A percentile compares a stretch with the other conserved stretches of the same genome.
These are phyloP conservation scores for Panagrolaimus sp. DNA, from an alignment of 1,140 invertebrate genomes.

Conservation along the genomic window DNA sequence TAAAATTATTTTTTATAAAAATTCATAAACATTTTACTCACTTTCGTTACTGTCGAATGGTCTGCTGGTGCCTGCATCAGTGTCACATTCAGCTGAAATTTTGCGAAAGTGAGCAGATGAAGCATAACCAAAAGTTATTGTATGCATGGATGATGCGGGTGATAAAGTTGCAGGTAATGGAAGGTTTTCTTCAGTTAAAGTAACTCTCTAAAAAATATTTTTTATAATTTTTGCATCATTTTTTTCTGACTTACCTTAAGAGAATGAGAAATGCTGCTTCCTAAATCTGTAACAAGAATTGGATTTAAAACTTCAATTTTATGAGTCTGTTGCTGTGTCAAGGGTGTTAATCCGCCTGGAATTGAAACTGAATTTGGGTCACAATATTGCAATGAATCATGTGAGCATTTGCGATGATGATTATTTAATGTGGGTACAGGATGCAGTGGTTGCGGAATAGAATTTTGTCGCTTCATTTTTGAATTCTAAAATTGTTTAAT, in stretches of 20 bases:
- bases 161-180: constrained; percentile 3
- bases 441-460: background rate
- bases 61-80: background rate
- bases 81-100: constrained; percentile 2
- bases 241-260: background rate
- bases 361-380: background rate
- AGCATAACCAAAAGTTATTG: constrained; percentile 7
- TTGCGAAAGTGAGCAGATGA: constrained; percentile 9
- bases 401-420: background rate
- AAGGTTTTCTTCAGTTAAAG: background rate
- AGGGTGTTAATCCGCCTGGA: too few relatives aligned
- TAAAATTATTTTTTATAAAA: too few relatives aligned
- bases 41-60: too few relatives aligned
- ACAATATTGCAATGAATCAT: background rate
- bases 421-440: background rate
- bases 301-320: background rate
- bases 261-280: background rate
- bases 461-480: constrained; percentile 4
- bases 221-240: background rate
- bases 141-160: background rate
- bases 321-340: too few relatives aligned
- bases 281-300: background rate
- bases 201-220: background rate
- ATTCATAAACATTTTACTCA: too few relatives aligned
- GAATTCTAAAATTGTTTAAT: too few relatives aligned